phyloP scores from a whole-genome alignment of 2,888 invertebrate species.

The Troilus luridus region DNA sequence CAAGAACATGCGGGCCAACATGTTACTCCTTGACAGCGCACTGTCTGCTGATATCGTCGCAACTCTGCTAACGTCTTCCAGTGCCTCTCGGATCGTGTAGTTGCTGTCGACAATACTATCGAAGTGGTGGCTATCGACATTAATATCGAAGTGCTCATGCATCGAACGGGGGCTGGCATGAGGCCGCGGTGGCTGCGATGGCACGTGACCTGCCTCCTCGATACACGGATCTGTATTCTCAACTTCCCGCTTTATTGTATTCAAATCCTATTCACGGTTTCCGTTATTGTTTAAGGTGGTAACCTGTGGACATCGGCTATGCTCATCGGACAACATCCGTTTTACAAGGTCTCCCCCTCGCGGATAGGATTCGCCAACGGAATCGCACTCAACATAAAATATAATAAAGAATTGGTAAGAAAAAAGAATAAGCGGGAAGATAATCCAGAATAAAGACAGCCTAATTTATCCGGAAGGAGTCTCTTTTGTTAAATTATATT shows the following conservation, averaged over 20 bases:
- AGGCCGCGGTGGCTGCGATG: not conserved
- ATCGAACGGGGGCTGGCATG: conserved; percentile 6
- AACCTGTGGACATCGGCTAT: conserved; percentile 50
- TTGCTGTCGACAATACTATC: not conserved
- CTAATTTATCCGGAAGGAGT: no score
- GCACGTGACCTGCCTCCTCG: conserved; percentile 52
- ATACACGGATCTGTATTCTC: conserved; percentile 32
- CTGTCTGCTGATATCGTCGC: not conserved
- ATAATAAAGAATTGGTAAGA: not conserved
- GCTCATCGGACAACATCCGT: conserved; percentile 53
- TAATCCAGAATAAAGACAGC: no score
- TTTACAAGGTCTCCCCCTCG: conserved; percentile 35
- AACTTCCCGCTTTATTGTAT: conserved; percentile 52
- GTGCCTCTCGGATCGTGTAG: not conserved
- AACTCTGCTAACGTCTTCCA: not conserved
- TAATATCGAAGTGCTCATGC: not conserved
- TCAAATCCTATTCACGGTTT: conserved; percentile 51
- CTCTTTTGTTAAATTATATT: no score
- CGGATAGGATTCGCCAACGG: not conserved
- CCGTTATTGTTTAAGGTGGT: conserved; percentile 56
- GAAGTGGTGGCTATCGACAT: not conserved
- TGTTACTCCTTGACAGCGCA: not conserved
- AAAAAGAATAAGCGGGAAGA: no score
- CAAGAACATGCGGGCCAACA: not conserved
- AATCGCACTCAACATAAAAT: not conserved